Conservation (phyloP, 2,113 vertebrate species). For the Callipepla californica region DNA sequence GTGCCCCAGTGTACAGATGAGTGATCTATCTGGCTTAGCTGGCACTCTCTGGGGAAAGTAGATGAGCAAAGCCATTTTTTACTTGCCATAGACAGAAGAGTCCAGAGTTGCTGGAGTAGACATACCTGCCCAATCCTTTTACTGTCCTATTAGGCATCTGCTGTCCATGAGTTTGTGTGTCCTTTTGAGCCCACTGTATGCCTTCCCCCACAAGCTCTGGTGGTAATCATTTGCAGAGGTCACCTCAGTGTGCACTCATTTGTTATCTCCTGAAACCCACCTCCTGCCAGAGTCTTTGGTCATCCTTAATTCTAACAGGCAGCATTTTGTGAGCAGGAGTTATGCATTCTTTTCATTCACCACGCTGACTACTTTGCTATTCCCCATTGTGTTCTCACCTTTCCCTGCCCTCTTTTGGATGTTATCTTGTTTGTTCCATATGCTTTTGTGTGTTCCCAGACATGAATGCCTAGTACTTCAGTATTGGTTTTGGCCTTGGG, state of each 20-base stretch:
- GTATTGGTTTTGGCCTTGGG: not conserved
- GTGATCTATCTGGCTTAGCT: not conserved
- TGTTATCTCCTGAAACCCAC: not conserved
- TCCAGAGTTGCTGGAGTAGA: not conserved
- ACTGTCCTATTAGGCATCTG: not conserved
- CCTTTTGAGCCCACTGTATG: not conserved
- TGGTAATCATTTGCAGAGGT: not conserved
- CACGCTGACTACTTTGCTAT: not conserved
- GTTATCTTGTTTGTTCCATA: not conserved
- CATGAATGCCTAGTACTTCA: not conserved
- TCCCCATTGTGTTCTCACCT: accelerated
- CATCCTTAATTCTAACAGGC: not conserved
- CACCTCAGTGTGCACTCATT: not conserved
- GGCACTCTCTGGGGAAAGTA: not conserved
- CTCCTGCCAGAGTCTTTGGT: not conserved
- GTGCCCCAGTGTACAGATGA: not conserved
- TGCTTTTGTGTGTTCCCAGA: not conserved
- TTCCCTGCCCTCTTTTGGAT: not conserved
- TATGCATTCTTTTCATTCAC: not conserved
- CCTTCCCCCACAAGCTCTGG: not conserved
- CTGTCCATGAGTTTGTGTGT: not conserved
- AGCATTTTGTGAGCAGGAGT: not conserved
- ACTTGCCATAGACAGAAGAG: too few species aligned
- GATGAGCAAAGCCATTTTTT: not conserved
- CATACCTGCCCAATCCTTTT: not conserved